These are phyloP conservation scores for Diplosoma virens DNA, from an alignment of 23 tunicate species.

Conservation along the genomic window DNA sequence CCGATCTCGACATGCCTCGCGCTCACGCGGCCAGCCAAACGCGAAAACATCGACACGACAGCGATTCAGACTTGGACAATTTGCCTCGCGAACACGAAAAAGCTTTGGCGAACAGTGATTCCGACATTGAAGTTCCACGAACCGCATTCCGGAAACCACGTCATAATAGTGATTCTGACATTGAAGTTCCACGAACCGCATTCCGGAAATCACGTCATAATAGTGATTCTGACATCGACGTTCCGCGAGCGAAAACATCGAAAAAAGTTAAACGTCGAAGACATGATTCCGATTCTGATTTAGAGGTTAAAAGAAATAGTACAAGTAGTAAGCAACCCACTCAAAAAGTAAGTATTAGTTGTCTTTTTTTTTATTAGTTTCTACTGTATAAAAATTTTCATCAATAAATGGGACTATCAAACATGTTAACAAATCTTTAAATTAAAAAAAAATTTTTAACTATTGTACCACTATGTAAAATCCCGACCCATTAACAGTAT, in stretches of 20 bases:
- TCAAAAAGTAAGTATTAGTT: conserved; percentile 1
- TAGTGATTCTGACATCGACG: conserved; percentile 29
- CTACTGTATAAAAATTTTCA: too few species aligned
- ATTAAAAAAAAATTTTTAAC: too few species aligned
- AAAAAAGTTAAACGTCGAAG: background rate
- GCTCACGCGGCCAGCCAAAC: background rate
- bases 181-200: conserved; percentile 39
- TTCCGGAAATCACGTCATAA: conserved; percentile 8
- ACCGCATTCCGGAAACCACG: conserved; percentile 7
- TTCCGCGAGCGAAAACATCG: conserved; percentile 38
- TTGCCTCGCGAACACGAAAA: background rate
- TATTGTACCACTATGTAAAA: too few species aligned
- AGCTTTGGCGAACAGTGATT: conserved; percentile 41
- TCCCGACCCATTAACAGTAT: too few species aligned
- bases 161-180: conserved; percentile 44
- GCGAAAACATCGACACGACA: conserved; percentile 17
- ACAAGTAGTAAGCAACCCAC: background rate
- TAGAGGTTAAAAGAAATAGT: background rate
- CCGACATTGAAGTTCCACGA: conserved; percentile 47
- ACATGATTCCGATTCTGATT: conserved; percentile 41
- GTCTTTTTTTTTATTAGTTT: too few species aligned
- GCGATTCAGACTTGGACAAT: conserved; percentile 34
- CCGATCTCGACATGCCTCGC: conserved; percentile 54
- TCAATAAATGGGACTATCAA: too few species aligned
- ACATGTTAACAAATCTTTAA: too few species aligned